Conservation (phyloP, 2,797 vertebrate genomes). For the Poecilia gillii region DNA sequence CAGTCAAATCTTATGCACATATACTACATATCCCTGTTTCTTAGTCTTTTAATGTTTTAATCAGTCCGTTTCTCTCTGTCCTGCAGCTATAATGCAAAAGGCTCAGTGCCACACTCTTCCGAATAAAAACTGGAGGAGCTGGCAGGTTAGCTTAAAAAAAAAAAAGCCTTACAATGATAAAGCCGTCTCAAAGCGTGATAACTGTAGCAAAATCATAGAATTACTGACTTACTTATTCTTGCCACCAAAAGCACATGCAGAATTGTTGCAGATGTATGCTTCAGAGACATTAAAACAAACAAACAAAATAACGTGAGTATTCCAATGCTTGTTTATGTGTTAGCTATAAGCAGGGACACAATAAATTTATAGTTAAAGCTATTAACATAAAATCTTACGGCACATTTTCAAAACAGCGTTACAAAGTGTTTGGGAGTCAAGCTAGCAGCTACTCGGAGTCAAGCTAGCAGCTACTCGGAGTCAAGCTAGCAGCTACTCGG, state of each 20-base stretch:
- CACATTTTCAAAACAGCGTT: slow-evolving; percentile 58
- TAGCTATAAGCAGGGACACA: slow-evolving; percentile 48
- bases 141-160: slow-evolving; percentile 52
- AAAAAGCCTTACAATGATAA: slow-evolving; percentile 48
- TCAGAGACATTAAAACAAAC: slow-evolving; percentile 55
- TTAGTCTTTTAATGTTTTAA: slow-evolving; percentile 53
- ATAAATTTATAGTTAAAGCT: slow-evolving; percentile 51
- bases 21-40: slow-evolving; percentile 70
- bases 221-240: slow-evolving; percentile 46
- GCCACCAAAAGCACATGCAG: slow-evolving; percentile 75
- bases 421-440: slow-evolving; percentile 44
- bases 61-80: slow-evolving; percentile 24
- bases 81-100: slow-evolving; percentile 60
- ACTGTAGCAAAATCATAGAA: slow-evolving; percentile 51
- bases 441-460: background rate
- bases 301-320: slow-evolving; percentile 53
- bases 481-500: no score
- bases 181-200: slow-evolving; percentile 39
- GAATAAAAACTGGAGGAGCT: slow-evolving; percentile 47
- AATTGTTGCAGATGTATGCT: slow-evolving; percentile 68
- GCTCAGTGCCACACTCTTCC: slow-evolving; percentile 51
- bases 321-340: slow-evolving; percentile 51
- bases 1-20: slow-evolving; percentile 74
- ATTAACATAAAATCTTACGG: slow-evolving; percentile 40
- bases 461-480: no score